Percentiles rank a stretch among this genome's conserved stretches.
phyloP scores from a whole-genome alignment of 2,888 invertebrate genomes.

The Cryptosula pallasiana region DNA sequence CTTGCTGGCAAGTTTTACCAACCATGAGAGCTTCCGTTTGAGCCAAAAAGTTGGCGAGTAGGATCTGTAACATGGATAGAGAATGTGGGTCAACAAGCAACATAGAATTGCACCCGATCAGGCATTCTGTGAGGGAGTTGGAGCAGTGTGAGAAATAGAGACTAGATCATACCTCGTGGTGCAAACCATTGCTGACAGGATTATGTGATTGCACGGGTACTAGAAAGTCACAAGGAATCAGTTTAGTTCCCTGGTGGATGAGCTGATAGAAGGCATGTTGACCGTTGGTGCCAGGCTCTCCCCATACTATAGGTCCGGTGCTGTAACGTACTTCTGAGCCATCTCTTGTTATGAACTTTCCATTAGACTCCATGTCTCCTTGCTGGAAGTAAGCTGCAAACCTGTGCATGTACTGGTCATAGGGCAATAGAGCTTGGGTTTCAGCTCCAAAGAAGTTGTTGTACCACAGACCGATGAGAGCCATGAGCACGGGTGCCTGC shows the following conservation, averaged over 20 bases:
- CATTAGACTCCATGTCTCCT: constrained; percentile 99
- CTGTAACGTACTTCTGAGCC: constrained; percentile 56
- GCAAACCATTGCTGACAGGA: constrained; percentile 70
- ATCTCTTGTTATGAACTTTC: constrained; percentile 66
- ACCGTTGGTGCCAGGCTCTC: constrained; percentile 98
- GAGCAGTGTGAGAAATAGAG: too few relatives aligned
- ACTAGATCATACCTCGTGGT: constrained; percentile 84
- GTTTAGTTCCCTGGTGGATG: constrained; percentile 84
- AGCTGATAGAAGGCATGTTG: constrained; percentile 99
- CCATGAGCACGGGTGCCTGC: constrained; percentile 86
- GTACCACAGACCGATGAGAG: constrained; percentile 77
- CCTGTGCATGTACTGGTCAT: constrained; percentile 96
- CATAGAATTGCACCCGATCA: too few relatives aligned
- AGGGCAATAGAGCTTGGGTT: constrained; percentile 91
- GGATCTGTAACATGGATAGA: constrained; percentile 60
- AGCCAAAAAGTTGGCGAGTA: constrained; percentile 93
- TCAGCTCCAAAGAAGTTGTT: constrained; percentile 89
- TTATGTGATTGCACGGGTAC: constrained; percentile 89
- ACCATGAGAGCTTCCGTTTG: constrained; percentile 98
- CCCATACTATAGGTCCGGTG: constrained; percentile 85
- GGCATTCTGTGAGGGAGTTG: too few relatives aligned
- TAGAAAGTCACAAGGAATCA: constrained; percentile 95
- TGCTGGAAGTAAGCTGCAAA: constrained; percentile 99
- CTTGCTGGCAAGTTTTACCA: constrained; percentile 65
- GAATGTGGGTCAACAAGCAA: too few relatives aligned